phyloP scores from a whole-genome alignment of 2,113 vertebrate genomes.

The Aptenodytes patagonicus region DNA sequence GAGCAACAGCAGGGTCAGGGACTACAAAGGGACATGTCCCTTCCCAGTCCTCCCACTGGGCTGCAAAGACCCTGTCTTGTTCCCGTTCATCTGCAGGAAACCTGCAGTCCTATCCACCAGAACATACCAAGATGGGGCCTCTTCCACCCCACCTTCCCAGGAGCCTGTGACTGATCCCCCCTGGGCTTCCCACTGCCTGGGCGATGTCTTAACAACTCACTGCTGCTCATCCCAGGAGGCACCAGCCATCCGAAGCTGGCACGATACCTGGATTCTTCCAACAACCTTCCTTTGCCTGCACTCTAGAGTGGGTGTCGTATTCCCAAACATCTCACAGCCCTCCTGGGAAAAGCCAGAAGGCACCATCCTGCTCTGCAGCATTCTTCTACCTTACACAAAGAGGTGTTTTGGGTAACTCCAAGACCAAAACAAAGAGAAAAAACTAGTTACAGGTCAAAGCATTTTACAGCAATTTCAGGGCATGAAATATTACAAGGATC shows the following conservation, averaged over 20 bases:
- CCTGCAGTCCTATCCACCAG: background rate
- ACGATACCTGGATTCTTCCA: background rate
- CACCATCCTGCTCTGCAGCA: background rate
- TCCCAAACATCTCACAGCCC: background rate
- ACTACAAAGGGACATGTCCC: background rate
- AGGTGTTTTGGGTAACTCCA: background rate
- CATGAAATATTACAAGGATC: background rate
- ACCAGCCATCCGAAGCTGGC: background rate
- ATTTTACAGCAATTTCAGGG: background rate
- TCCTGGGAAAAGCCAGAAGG: background rate
- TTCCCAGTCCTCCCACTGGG: background rate
- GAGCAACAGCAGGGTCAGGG: background rate
- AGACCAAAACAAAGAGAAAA: background rate
- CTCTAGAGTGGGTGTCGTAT: rapidly evolving
- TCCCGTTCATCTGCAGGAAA: rapidly evolving
- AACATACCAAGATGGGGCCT: rapidly evolving
- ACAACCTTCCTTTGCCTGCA: background rate
- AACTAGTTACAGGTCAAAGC: background rate
- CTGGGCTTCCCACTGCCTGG: background rate
- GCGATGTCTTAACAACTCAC: rapidly evolving
- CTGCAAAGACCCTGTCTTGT: background rate
- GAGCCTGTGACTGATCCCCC: rapidly evolving
- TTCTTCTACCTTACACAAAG: background rate
- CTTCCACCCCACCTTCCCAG: background rate
- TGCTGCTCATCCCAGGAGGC: background rate